Percentiles rank a stretch among this genome's conserved stretches.
Conservation (phyloP, 2,888 invertebrate species). For the Schrankia costaestrigalis region DNA sequence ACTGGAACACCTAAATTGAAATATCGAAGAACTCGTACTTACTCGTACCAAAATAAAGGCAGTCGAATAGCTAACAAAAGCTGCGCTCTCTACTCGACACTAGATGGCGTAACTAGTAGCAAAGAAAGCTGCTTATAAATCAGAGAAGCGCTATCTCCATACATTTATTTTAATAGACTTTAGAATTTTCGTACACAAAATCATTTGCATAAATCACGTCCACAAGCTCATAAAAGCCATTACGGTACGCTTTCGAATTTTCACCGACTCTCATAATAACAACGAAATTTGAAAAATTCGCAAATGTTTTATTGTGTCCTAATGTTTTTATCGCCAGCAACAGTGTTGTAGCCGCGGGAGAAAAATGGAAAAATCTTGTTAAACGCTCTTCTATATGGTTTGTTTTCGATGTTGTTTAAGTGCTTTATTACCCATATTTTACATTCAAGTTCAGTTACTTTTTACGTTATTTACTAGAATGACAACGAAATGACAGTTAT, state of each 20-base stretch:
- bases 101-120: constrained; percentile 34
- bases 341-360: constrained; percentile 24
- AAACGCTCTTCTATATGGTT: constrained; percentile 11
- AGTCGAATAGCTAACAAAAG: neutral
- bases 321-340: constrained; percentile 46
- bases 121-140: constrained; percentile 19
- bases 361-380: constrained; percentile 67
- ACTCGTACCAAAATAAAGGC: too few relatives aligned
- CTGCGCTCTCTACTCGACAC: constrained; percentile 21
- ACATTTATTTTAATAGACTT: constrained; percentile 39
- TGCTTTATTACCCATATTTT: constrained; percentile 14
- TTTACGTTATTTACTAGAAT: too few relatives aligned
- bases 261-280: constrained; percentile 49
- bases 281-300: constrained; percentile 54
- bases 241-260: constrained; percentile 50
- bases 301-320: constrained; percentile 57
- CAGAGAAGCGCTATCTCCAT: constrained; percentile 21
- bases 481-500: too few relatives aligned
- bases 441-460: neutral
- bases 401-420: constrained; percentile 14
- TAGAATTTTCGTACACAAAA: constrained; percentile 36
- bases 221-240: constrained; percentile 54
- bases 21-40: too few relatives aligned
- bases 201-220: constrained; percentile 58
- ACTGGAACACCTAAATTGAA: too few relatives aligned